These are phyloP conservation scores for Cervus canadensis DNA, from an alignment of 2,113 vertebrate genomes.

Conservation along the genomic window DNA sequence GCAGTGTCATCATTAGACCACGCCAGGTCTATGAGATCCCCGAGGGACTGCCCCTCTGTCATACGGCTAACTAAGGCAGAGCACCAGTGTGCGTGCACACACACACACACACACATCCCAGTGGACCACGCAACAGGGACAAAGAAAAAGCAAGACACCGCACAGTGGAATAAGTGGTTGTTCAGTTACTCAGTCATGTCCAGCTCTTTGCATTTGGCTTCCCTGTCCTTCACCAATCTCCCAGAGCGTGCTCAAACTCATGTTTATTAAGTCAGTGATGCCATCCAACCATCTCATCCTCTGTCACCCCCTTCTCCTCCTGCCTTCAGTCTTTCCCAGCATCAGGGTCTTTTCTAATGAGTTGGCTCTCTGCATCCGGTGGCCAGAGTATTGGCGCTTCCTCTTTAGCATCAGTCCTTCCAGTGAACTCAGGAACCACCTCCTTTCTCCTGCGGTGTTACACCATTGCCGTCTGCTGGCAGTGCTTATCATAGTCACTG, in stretches of 20 bases:
- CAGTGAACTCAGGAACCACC: background rate
- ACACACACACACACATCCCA: background rate
- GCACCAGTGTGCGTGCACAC: too few relatives aligned
- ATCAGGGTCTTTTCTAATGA: background rate
- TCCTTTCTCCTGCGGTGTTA: background rate
- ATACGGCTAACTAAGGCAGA: background rate
- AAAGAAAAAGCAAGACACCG: background rate
- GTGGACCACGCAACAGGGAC: background rate
- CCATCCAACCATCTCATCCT: background rate
- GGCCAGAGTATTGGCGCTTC: background rate
- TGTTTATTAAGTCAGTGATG: background rate
- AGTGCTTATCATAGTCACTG: background rate
- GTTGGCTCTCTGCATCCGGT: background rate
- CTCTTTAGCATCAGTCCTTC: background rate
- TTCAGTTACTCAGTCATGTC: background rate
- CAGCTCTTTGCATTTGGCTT: background rate
- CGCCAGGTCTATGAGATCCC: background rate
- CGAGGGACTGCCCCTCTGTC: background rate
- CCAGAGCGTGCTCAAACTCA: background rate
- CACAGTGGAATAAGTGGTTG: background rate
- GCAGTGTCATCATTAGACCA: background rate
- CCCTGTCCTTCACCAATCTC: background rate
- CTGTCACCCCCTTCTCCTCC: background rate
- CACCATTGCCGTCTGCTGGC: background rate
- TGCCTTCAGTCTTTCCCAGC: background rate